Conservation (phyloP, 1,140 invertebrate genomes). For the Drosophila bocki region DNA sequence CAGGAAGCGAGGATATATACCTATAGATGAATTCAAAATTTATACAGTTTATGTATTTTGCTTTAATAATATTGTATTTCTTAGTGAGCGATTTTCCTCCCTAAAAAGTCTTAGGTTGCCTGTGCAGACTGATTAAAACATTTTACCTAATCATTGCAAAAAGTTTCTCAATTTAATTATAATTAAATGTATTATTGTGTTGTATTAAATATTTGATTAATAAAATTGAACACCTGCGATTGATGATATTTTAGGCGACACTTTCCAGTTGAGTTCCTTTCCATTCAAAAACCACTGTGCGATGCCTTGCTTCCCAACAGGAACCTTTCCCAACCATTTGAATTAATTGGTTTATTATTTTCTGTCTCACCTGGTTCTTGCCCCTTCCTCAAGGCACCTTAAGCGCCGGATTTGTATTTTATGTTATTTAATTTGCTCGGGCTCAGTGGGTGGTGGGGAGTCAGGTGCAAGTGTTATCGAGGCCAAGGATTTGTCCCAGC, state of each 20-base stretch:
- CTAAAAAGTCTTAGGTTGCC: too few relatives aligned
- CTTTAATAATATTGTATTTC: too few relatives aligned
- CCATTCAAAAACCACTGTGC: slow-evolving; percentile 2
- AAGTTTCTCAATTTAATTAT: too few relatives aligned
- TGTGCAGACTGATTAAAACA: too few relatives aligned
- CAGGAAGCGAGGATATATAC: too few relatives aligned
- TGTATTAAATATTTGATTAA: not conserved
- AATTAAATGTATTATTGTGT: too few relatives aligned
- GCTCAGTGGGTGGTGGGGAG: not conserved
- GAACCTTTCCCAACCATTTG: slow-evolving; percentile 48
- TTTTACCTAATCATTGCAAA: too few relatives aligned
- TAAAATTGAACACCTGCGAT: not conserved
- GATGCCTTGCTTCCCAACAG: not conserved
- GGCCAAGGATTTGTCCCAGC: slow-evolving; percentile 55
- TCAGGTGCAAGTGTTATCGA: slow-evolving; percentile 29
- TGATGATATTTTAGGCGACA: not conserved
- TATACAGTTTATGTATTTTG: too few relatives aligned
- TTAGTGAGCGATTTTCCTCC: too few relatives aligned
- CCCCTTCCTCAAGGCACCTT: slow-evolving; percentile 12
- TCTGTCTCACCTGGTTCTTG: slow-evolving; percentile 42
- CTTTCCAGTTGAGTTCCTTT: too few relatives aligned
- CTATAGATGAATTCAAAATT: too few relatives aligned
- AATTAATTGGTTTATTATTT: slow-evolving; percentile 79
- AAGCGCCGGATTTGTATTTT: slow-evolving; percentile 70
- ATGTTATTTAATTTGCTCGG: slow-evolving; percentile 72